Evolutionary conservation across 2,797 vertebrate genomes (phyloP), one percentile per base, ranked within the genome.

Genomic region (Podarcis lilfordi): DNA sequence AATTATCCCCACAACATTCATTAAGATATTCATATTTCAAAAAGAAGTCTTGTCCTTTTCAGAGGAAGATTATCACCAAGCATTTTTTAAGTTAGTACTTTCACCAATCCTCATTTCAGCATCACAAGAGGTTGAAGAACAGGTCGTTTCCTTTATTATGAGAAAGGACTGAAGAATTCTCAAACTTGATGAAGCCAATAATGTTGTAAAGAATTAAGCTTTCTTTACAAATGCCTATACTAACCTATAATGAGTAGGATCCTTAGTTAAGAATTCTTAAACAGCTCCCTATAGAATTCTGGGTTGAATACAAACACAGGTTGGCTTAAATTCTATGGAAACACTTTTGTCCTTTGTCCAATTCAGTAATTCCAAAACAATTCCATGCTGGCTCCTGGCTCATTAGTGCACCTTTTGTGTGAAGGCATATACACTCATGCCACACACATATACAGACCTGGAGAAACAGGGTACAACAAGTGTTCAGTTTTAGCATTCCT

Each of bases 361-460:
- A 91, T 92, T 94, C 91, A 92, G 91, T 90, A 59, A 90, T 91
- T 92, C 91, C 89, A 91, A 92, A 94, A 89, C 87, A 92, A 90
- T 87, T 85, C 88, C 90, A 92, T 93, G 89, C 61, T 35, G 87
- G 94, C 90, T 93, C 92, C 92, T 94, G 92, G 91, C 90, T 95
- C 93, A 94, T 95, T 95, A 95, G 86, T 0, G 0, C 93, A 92
- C 91, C 93, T 91, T 91, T 96, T 87, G 91, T 86, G 89, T 94
- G 93, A 55, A 94, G 91, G 94, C 71, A 55, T 7, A 9, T 27
- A 72, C n/a, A 17, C 69, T 68, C 93, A 86, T 90, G 90, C 91
- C 93, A 93, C 92, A 95, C 92, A 95, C 93, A 94, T 93, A 91
- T 94, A 93, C 92, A 92, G 93, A 93, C 93, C 90, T 94, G 91